phyloP scores from a whole-genome alignment of 2,113 vertebrate genomes.

The Atlantisia rogersi region DNA sequence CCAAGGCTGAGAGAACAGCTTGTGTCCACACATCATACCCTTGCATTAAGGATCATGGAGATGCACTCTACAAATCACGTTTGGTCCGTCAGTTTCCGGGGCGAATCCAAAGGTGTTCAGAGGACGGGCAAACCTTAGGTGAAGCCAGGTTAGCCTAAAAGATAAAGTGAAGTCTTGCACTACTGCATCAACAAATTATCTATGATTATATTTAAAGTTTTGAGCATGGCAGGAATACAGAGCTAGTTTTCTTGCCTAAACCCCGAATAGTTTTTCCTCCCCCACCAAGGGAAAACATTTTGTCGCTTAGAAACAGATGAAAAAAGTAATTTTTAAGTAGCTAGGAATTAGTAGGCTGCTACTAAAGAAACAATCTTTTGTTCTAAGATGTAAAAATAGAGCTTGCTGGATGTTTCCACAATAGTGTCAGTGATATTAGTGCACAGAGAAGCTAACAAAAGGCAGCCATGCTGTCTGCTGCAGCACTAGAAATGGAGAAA shows the following conservation, averaged over 20 bases:
- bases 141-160: neutral
- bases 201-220: neutral
- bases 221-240: neutral
- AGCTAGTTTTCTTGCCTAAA: neutral
- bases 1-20: neutral
- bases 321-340: neutral
- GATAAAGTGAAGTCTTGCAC: neutral
- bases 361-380: neutral
- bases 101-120: neutral
- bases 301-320: neutral
- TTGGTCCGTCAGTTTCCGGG: neutral
- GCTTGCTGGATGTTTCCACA: neutral
- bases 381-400: neutral
- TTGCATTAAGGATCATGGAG: neutral
- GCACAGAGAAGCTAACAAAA: slow-evolving; percentile 58
- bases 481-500: slow-evolving; percentile 14
- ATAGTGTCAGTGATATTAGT: neutral
- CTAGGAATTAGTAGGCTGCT: neutral
- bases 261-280: rapidly evolving
- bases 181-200: neutral
- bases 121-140: neutral
- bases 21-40: neutral
- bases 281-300: neutral
- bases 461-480: slow-evolving; percentile 56
- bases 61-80: neutral